These are phyloP conservation scores for Colletes collaris DNA, from an alignment of 2,888 invertebrate genomes.

Conservation along the genomic window DNA sequence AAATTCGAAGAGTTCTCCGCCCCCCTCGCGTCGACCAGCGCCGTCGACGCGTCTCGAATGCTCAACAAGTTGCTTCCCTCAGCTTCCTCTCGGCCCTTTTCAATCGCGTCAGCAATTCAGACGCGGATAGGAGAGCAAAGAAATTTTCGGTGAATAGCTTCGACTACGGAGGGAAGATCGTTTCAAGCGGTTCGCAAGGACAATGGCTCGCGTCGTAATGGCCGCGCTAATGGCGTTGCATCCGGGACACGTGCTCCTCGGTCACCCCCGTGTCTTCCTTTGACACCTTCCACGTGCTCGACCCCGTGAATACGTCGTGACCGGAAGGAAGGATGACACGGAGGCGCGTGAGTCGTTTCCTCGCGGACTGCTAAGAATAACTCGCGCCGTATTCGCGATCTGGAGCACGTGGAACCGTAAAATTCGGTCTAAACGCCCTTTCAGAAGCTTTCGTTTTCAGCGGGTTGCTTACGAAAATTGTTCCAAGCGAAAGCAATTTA, in stretches of 20 bases:
- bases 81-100: slow-evolving; percentile 19
- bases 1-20: slow-evolving; percentile 13
- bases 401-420: slow-evolving; percentile 1
- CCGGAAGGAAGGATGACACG: slow-evolving; percentile 72
- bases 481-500: too few relatives aligned
- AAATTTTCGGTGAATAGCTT: slow-evolving; percentile 19
- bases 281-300: slow-evolving; percentile 69
- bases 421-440: too few relatives aligned
- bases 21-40: background rate
- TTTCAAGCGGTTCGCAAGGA: slow-evolving; percentile 19
- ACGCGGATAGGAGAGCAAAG: slow-evolving; percentile 13
- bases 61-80: slow-evolving; percentile 39
- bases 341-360: slow-evolving; percentile 45
- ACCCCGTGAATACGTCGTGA: slow-evolving; percentile 45
- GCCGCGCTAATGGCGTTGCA: slow-evolving; percentile 39
- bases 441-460: background rate
- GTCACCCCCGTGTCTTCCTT: slow-evolving; percentile 40
- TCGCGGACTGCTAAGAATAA: slow-evolving; percentile 68
- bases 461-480: too few relatives aligned
- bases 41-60: slow-evolving; percentile 20
- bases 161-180: background rate
- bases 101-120: slow-evolving; percentile 35
- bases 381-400: slow-evolving; percentile 52
- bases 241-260: slow-evolving; percentile 34
- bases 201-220: slow-evolving; percentile 42